These are phyloP conservation scores for Parazoanthus atlanticus DNA, from an alignment of 92 coral and sea anemone genomes.

Conservation along the genomic window DNA sequence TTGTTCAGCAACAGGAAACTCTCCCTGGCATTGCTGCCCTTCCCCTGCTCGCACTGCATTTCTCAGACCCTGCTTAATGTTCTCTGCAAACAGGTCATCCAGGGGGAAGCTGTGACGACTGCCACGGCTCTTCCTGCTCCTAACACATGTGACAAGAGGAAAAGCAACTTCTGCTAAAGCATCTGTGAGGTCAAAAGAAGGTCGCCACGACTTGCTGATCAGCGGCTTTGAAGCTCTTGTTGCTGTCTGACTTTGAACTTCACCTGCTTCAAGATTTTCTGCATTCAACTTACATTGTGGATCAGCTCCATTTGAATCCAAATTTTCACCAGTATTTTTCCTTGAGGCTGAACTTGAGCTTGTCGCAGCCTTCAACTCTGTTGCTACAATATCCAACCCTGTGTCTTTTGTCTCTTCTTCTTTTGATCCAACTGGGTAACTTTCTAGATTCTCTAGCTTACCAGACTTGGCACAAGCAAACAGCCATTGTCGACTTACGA, in stretches of 20 bases:
- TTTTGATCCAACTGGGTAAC: conserved; percentile 49
- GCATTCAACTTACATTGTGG: too few species aligned
- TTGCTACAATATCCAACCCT: neutral
- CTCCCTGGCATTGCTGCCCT: neutral
- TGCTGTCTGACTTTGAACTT: conserved; percentile 45
- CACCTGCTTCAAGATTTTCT: neutral
- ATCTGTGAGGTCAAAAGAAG: conserved; percentile 90
- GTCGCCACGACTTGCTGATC: conserved; percentile 65
- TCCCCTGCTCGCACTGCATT: conserved; percentile 62
- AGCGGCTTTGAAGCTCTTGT: conserved; percentile 31
- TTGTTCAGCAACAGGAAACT: conserved; percentile 28
- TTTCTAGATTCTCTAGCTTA: conserved; percentile 44
- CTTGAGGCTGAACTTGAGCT: neutral
- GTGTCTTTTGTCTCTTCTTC: neutral
- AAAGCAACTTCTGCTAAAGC: conserved; percentile 81
- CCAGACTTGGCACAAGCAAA: conserved; percentile 85
- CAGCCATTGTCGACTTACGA: conserved; percentile 77
- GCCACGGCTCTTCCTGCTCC: conserved; percentile 73
- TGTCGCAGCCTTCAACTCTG: neutral
- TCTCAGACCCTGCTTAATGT: conserved; percentile 74
- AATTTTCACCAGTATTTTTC: neutral
- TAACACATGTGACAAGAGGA: conserved; percentile 61
- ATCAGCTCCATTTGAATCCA: neutral
- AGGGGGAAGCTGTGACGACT: conserved; percentile 90
- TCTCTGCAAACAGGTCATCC: conserved; percentile 86